Evolutionary conservation across 2,113 vertebrate genomes (phyloP).

Genomic region (Apeltes quadracus): DNA sequence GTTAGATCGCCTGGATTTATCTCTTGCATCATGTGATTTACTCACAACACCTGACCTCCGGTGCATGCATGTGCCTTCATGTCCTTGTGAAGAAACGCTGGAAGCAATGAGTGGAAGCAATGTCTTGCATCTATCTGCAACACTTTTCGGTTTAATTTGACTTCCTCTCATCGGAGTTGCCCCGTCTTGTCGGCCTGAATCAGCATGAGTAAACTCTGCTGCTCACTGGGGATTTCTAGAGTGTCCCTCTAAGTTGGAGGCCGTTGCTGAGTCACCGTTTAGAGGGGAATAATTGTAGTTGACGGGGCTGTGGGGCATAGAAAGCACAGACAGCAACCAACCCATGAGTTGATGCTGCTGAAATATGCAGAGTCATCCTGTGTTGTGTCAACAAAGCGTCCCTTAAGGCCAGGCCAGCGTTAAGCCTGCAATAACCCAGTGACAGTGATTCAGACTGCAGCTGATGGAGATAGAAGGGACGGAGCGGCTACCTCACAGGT

Average conservation of each 20-base stretch:
- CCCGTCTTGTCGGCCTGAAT: slow-evolving; percentile 54
- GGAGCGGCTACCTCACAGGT: slow-evolving; percentile 26
- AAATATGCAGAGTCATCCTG: slow-evolving; percentile 70
- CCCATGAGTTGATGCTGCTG: slow-evolving; percentile 62
- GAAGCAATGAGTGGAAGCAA: not conserved
- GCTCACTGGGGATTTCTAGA: slow-evolving; percentile 59
- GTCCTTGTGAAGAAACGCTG: not conserved
- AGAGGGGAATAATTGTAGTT: slow-evolving; percentile 66
- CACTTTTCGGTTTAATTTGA: slow-evolving; percentile 8
- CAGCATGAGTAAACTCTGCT: slow-evolving; percentile 57
- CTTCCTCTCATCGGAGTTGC: slow-evolving; percentile 28
- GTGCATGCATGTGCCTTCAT: not conserved
- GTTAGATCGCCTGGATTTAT: slow-evolving; percentile 27
- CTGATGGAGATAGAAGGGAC: slow-evolving; percentile 25
- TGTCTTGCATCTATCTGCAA: slow-evolving; percentile 27
- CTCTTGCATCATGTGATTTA: slow-evolving; percentile 31
- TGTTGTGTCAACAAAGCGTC: slow-evolving; percentile 63
- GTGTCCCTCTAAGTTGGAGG: slow-evolving; percentile 53
- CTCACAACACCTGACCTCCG: slow-evolving; percentile 25
- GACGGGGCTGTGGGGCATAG: slow-evolving; percentile 59
- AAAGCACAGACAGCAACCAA: slow-evolving; percentile 60
- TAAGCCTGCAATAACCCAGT: slow-evolving; percentile 57
- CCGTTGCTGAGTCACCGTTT: slow-evolving; percentile 63
- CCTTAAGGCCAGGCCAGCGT: slow-evolving; percentile 42
- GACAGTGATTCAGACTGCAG: slow-evolving; percentile 38